Evolutionary conservation across 1,140 invertebrate genomes (phyloP).

Genomic region (Caenorhabditis inopinata): DNA sequence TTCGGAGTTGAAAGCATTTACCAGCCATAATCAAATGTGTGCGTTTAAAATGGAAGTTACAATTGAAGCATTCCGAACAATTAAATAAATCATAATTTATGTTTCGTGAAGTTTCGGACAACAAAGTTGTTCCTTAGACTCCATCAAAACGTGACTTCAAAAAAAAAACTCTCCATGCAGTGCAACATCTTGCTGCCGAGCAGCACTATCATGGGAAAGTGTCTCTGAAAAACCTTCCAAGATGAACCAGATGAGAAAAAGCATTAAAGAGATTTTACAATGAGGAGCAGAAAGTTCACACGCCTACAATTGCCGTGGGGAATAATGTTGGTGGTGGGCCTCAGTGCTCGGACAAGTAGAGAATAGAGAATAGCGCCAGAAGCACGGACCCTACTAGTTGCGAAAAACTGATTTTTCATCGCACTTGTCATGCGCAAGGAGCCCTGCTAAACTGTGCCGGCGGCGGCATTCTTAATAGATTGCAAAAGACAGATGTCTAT

Average conservation of each 20-base stretch:
- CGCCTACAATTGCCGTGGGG: slow-evolving; percentile 27
- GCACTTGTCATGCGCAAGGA: background rate
- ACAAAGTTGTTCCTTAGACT: too few species aligned
- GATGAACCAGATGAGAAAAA: slow-evolving; percentile 11
- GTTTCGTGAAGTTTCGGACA: too few species aligned
- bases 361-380: slow-evolving; percentile 1
- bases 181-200: background rate
- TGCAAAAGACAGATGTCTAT: background rate
- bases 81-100: too few species aligned
- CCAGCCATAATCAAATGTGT: too few species aligned
- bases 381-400: slow-evolving; percentile 1
- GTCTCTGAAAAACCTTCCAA: background rate
- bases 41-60: too few species aligned
- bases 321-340: slow-evolving; percentile 19
- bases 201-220: background rate
- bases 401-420: slow-evolving; percentile 5
- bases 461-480: slow-evolving; percentile 28
- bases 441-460: slow-evolving; percentile 20
- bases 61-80: too few species aligned
- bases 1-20: too few species aligned
- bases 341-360: background rate
- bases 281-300: slow-evolving; percentile 32
- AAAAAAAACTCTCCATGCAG: too few species aligned
- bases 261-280: slow-evolving; percentile 27
- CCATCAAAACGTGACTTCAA: too few species aligned